Evolutionary conservation across 2,888 invertebrate genomes (phyloP), one percentile per base, ranked within the genome.

Genomic region (Eupithecia subumbrata): DNA sequence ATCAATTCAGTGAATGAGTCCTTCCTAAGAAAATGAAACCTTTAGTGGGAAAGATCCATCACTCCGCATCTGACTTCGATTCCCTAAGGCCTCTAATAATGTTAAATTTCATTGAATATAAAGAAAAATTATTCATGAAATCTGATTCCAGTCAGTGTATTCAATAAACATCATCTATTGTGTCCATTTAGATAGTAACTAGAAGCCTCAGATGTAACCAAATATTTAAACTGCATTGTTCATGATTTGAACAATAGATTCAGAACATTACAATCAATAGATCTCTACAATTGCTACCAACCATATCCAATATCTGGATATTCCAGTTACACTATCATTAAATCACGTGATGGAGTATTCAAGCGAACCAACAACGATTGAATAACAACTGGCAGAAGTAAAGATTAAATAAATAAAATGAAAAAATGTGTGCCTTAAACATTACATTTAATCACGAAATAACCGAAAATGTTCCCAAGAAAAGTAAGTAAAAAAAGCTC

Each of bases 401-500:
- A 30, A 16, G 45, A 74, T 74, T 75, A 73, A 73, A 70, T 48
- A 34, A 77, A 77, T 73, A 40, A 48, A 71, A 75, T 73, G 56
- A 75, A 75, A 74, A 79, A 76, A 63, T 75, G 72, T 76, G 52
- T 75, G 63, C 73, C 3, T 75, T 76, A 72, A 75, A 73, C 71
- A 78, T 75, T 71, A 75, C 73, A 70, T 76, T 80, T 81, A 80
- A 80, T 81, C 79, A 81, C 78, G 74, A 78, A 79, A 80, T 79
- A 76, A 80, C 74, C 75, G 67, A 81, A 81, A 75, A 78, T 74
- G 69, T 74, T 74, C 40, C 45, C 72, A 78, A 80, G 25, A 76
- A 43, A 43, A 22, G 79, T 78, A 81, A 78, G 80, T 84, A 84
- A 85, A 85, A 83, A 86, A 85, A 85, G 80, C 81, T 83, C 82